phyloP scores from a whole-genome alignment of 2,797 vertebrate species.

The Aphelocoma californica region DNA sequence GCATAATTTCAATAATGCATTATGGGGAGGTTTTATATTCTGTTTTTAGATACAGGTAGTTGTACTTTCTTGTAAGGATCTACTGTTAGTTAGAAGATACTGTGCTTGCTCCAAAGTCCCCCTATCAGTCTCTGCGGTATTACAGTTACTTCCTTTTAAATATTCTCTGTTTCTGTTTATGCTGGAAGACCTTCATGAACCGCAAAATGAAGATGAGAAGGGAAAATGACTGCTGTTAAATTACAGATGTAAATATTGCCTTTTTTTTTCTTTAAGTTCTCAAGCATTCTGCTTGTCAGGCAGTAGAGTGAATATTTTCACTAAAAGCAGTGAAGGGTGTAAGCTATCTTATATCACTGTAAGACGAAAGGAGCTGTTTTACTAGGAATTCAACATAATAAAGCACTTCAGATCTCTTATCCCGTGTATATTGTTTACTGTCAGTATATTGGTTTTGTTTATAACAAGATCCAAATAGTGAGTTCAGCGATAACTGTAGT shows the following conservation, averaged over 20 bases:
- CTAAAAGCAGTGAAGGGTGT: background rate
- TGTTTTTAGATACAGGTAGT: background rate
- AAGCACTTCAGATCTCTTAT: background rate
- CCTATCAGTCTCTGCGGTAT: slow-evolving; percentile 21
- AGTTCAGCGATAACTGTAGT: slow-evolving; percentile 18
- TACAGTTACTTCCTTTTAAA: slow-evolving; percentile 15
- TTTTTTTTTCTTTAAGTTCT: background rate
- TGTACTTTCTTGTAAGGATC: background rate
- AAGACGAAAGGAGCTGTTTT: background rate
- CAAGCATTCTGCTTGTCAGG: background rate
- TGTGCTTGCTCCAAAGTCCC: background rate
- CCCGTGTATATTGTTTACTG: background rate
- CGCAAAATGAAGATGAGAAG: background rate
- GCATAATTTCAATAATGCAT: background rate
- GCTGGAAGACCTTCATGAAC: background rate
- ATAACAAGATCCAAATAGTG: background rate
- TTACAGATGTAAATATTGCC: background rate
- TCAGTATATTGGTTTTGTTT: background rate
- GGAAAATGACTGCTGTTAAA: background rate
- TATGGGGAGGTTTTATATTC: background rate
- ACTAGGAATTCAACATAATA: background rate
- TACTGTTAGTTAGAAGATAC: background rate
- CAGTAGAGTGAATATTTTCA: background rate
- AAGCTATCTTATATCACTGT: background rate
- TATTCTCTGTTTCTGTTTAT: slow-evolving; percentile 3